These are phyloP conservation scores for Climacteris rufus DNA, from an alignment of 2,113 vertebrate genomes.

Conservation along the genomic window DNA sequence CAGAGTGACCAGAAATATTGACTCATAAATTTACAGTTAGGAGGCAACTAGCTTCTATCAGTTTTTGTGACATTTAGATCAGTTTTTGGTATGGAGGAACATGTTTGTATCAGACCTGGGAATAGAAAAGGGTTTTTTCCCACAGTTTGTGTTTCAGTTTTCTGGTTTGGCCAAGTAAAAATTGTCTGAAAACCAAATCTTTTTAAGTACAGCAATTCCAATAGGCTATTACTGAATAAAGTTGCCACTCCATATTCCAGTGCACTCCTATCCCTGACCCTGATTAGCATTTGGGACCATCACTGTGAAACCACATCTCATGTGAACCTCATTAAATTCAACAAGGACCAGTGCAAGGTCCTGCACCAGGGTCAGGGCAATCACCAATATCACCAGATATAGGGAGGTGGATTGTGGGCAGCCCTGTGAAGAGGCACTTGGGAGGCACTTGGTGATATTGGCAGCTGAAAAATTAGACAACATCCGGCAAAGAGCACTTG, in stretches of 20 bases:
- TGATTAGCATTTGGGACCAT: not conserved
- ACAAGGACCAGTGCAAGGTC: not conserved
- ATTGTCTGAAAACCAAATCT: not conserved
- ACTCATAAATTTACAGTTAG: not conserved
- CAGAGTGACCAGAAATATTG: not conserved
- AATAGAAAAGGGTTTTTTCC: not conserved
- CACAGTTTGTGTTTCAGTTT: not conserved
- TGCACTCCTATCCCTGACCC: not conserved
- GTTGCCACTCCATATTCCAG: not conserved
- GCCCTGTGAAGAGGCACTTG: not conserved
- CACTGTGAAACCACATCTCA: not conserved
- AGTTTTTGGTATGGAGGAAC: not conserved
- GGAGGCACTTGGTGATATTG: not conserved
- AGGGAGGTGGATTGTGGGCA: not conserved
- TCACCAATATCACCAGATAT: not conserved
- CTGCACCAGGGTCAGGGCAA: not conserved
- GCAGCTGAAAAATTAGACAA: not conserved
- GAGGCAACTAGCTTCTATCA: not conserved
- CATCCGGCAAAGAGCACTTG: not conserved
- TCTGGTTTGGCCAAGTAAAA: not conserved
- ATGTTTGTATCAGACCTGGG: not conserved
- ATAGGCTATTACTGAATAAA: not conserved
- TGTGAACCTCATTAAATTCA: not conserved
- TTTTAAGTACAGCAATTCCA: not conserved
- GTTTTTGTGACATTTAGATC: not conserved